Conservation (phyloP, 2,113 vertebrate genomes). For the Dicrurus megarhynchus region DNA sequence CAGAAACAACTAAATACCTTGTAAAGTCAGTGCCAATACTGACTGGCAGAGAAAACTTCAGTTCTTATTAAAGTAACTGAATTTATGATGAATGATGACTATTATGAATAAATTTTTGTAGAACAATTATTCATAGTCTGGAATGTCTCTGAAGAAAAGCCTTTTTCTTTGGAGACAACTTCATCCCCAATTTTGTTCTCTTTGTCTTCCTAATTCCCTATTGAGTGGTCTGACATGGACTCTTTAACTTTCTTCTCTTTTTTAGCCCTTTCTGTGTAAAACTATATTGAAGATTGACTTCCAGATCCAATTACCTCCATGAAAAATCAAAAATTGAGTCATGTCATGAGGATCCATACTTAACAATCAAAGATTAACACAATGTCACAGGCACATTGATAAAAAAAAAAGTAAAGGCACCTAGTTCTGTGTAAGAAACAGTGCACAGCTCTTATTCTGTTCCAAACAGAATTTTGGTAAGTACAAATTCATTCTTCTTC, state of each 20-base stretch:
- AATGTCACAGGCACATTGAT: too few species aligned
- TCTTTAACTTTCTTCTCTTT: not conserved
- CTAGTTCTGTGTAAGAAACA: not conserved
- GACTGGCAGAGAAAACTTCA: not conserved
- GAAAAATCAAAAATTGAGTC: not conserved
- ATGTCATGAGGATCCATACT: not conserved
- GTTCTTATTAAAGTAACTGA: not conserved
- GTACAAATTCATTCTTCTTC: not conserved
- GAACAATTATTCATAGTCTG: not conserved
- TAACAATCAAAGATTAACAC: not conserved
- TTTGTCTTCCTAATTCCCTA: not conserved
- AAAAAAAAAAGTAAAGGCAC: not conserved
- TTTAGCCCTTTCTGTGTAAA: not conserved
- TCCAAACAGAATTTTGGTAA: not conserved
- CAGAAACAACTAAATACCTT: not conserved
- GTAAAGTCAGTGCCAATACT: not conserved
- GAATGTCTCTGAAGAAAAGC: not conserved
- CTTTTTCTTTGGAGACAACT: not conserved
- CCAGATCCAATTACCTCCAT: not conserved
- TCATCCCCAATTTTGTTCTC: rapidly evolving
- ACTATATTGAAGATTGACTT: not conserved
- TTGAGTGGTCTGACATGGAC: not conserved
- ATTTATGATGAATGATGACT: not conserved
- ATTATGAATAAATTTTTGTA: not conserved
- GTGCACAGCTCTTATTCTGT: not conserved